Conservation (phyloP, 2,797 vertebrate species). For the Gallirallus australis region DNA sequence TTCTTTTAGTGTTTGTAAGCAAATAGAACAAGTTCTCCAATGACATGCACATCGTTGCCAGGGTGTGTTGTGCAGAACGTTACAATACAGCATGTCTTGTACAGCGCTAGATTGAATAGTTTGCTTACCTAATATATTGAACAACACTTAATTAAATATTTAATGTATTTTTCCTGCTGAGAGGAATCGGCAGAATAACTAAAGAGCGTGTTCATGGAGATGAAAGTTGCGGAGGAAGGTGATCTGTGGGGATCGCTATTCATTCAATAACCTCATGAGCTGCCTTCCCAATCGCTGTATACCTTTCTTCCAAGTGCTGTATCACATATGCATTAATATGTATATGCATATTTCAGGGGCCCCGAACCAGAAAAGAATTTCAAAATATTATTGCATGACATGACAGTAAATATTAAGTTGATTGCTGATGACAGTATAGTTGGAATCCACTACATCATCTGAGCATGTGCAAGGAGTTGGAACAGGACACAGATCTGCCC, state of each 20-base stretch:
- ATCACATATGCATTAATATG: background rate
- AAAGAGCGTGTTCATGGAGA: background rate
- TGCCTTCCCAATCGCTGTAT: background rate
- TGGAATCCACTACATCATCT: background rate
- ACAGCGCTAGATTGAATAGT: background rate
- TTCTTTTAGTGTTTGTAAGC: background rate
- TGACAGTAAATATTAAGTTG: background rate
- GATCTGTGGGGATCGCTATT: background rate
- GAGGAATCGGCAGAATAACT: slow-evolving; percentile 44
- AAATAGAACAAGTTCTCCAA: background rate
- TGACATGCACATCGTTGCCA: background rate
- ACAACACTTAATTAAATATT: slow-evolving; percentile 54
- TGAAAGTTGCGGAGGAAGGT: slow-evolving; percentile 2
- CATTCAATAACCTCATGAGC: background rate
- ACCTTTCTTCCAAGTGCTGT: background rate
- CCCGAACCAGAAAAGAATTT: background rate
- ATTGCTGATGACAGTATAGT: background rate
- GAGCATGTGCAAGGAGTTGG: background rate
- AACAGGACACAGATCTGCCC: background rate
- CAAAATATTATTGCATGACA: background rate
- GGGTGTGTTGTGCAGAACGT: background rate
- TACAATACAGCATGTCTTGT: background rate
- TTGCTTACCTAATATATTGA: slow-evolving; percentile 36
- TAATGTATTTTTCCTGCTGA: slow-evolving; percentile 10
- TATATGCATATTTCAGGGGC: background rate